Conservation (phyloP, 2,888 invertebrate genomes). For the Seira ritae region DNA sequence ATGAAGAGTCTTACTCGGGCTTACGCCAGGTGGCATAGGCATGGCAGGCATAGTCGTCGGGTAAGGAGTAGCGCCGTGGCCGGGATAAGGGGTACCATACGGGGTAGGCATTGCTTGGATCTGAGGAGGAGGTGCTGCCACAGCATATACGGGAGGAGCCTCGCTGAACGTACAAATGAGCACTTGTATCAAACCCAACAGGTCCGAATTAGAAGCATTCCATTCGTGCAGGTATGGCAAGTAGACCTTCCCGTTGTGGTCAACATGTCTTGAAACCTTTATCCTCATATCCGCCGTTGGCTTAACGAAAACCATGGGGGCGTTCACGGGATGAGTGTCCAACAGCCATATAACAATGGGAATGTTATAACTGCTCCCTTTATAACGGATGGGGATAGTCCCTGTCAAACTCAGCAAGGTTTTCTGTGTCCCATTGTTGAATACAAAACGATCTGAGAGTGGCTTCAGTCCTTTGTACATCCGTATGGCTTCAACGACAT, state of each 20-base stretch:
- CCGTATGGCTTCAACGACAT: conserved; percentile 81
- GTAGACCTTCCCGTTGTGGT: conserved; percentile 96
- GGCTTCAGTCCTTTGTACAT: conserved; percentile 83
- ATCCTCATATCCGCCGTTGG: conserved; percentile 97
- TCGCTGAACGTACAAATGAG: conserved; percentile 96
- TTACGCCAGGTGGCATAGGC: conserved; percentile 71
- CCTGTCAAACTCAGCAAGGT: conserved; percentile 91
- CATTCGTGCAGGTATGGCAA: conserved; percentile 98
- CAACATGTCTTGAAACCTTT: conserved; percentile 95
- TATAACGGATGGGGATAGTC: conserved; percentile 94
- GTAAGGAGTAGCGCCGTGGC: conserved; percentile 51
- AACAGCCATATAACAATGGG: conserved; percentile 97
- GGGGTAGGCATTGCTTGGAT: conserved; percentile 78
- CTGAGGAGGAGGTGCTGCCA: conserved; percentile 72
- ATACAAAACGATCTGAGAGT: conserved; percentile 84
- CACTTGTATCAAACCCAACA: conserved; percentile 91
- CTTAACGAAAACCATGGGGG: conserved; percentile 85
- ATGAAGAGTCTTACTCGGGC: conserved; percentile 33
- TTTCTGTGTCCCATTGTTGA: conserved; percentile 90
- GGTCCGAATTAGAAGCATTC: conserved; percentile 84
- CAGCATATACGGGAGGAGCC: conserved; percentile 94
- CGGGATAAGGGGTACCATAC: conserved; percentile 62
- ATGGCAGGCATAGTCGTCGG: conserved; percentile 65
- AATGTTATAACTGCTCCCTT: conserved; percentile 93
- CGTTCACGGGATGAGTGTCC: conserved; percentile 97